These are phyloP conservation scores for Lydus trimaculatus DNA, from an alignment of 2,888 invertebrate species.

Conservation along the genomic window DNA sequence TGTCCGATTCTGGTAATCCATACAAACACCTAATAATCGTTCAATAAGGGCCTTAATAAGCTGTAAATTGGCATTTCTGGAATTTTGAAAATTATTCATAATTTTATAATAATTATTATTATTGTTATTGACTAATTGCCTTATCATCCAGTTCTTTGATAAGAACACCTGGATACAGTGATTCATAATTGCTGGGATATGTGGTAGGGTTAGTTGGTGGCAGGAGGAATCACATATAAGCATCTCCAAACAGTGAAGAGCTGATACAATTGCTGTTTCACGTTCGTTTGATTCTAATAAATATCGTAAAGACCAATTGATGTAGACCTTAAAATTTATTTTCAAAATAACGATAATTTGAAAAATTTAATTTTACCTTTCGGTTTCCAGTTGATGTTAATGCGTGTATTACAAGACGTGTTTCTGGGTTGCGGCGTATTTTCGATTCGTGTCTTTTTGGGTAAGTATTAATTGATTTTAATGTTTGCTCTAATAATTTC, in stretches of 20 bases:
- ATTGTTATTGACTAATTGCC: conserved; percentile 31
- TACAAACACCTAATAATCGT: conserved; percentile 43
- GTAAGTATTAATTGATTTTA: conserved; percentile 32
- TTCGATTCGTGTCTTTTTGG: conserved; percentile 34
- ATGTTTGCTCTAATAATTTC: conserved; percentile 35
- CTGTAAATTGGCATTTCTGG: conserved; percentile 46
- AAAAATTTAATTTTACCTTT: conserved; percentile 35
- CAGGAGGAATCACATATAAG: conserved; percentile 43
- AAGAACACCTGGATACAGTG: conserved; percentile 40
- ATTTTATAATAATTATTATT: background rate
- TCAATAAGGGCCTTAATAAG: conserved; percentile 44
- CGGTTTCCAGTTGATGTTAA: conserved; percentile 39
- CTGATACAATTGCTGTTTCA: conserved; percentile 38
- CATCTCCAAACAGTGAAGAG: conserved; percentile 44
- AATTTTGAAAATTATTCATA: conserved; percentile 20
- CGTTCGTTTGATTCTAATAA: conserved; percentile 31
- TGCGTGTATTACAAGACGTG: conserved; percentile 45
- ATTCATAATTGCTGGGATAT: conserved; percentile 37
- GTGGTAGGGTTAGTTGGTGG: conserved; percentile 39
- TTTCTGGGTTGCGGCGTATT: conserved; percentile 46
- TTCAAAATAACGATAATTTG: conserved; percentile 13
- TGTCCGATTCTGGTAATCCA: conserved; percentile 36
- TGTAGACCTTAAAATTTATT: conserved; percentile 34
- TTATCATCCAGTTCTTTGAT: conserved; percentile 41
- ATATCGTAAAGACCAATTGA: conserved; percentile 37